These are phyloP conservation scores for Notoglanidium macrostoma DNA, from an alignment of 2,797 vertebrate genomes.

Conservation along the genomic window DNA sequence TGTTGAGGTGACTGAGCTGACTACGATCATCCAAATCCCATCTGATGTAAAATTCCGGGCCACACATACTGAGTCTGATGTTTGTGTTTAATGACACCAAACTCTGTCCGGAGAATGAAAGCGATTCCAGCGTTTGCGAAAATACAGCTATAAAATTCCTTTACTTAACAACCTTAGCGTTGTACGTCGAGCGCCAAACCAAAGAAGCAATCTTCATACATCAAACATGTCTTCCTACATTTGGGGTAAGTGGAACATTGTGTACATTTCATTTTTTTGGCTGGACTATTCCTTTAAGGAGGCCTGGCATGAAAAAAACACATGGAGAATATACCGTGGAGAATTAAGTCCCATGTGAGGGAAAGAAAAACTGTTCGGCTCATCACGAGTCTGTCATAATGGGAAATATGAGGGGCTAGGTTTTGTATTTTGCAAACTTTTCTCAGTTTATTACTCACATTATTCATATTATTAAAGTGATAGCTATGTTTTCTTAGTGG, in stretches of 20 bases:
- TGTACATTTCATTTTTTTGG: background rate
- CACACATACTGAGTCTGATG: background rate
- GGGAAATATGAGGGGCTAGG: background rate
- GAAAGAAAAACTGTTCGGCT: background rate
- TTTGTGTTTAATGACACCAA: background rate
- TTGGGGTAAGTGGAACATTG: background rate
- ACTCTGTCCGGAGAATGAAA: background rate
- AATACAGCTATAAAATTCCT: background rate
- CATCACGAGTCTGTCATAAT: background rate
- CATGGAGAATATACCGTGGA: conserved; percentile 24
- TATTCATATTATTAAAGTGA: background rate
- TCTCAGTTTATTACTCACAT: background rate
- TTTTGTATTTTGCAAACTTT: background rate
- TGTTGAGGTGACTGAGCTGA: background rate
- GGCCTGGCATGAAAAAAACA: conserved; percentile 36
- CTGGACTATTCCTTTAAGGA: conserved; percentile 45
- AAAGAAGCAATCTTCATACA: background rate
- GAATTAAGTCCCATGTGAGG: conserved; percentile 15
- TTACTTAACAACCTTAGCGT: background rate
- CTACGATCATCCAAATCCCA: background rate
- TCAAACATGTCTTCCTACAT: background rate
- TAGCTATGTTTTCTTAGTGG: background rate
- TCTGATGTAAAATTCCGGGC: background rate
- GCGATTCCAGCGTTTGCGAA: background rate
- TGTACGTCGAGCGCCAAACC: background rate